Evolutionary conservation across 1,140 invertebrate genomes (phyloP).

Genomic region (Euwallacea fornicatus): DNA sequence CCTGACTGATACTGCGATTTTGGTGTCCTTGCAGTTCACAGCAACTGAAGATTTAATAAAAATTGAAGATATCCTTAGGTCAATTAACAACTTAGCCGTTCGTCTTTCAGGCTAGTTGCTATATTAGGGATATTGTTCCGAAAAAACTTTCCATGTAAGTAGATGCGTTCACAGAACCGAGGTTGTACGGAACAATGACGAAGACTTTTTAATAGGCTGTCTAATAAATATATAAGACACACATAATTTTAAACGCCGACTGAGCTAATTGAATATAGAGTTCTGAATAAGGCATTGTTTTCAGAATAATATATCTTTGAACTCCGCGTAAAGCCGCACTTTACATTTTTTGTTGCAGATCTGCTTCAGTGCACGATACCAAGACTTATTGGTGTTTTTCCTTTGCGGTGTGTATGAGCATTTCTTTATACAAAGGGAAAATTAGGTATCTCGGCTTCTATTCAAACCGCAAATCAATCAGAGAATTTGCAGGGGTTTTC

Average conservation of each 20-base stretch:
- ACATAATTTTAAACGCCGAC: constrained; percentile 9
- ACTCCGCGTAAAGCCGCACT: constrained; percentile 2
- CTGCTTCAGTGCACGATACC: neutral
- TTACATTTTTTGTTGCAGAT: constrained; percentile 8
- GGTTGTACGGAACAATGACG: neutral
- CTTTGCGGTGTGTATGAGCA: too few species aligned
- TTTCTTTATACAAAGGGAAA: too few species aligned
- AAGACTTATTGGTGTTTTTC: neutral
- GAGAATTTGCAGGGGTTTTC: too few species aligned
- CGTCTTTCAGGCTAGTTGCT: too few species aligned
- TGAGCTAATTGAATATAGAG: constrained; percentile 15
- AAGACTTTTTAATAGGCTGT: constrained; percentile 9
- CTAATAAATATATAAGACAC: constrained; percentile 5
- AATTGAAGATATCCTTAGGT: too few species aligned
- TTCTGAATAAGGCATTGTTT: constrained; percentile 15
- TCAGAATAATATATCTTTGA: constrained; percentile 7
- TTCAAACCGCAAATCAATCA: too few species aligned
- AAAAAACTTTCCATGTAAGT: too few species aligned
- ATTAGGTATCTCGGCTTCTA: too few species aligned
- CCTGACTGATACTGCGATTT: constrained; percentile 88
- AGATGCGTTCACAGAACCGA: neutral
- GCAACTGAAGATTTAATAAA: constrained; percentile 66
- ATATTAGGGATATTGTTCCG: too few species aligned
- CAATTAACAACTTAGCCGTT: too few species aligned
- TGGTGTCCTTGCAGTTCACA: constrained; percentile 91